Evolutionary conservation across 2,888 invertebrate species (phyloP).

Genomic region (Teinopalpus imperialis): DNA sequence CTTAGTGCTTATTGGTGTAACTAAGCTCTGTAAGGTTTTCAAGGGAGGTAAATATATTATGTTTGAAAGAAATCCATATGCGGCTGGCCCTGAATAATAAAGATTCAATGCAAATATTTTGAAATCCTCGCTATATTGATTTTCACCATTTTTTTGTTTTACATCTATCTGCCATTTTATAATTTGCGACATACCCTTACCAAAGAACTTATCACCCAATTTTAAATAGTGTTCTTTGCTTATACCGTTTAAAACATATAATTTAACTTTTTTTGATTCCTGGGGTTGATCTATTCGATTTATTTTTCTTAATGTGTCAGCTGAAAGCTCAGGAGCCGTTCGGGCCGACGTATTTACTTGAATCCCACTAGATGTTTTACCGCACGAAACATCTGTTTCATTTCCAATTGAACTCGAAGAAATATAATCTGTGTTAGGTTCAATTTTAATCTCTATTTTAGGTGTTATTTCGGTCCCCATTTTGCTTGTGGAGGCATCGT

Average conservation of each 20-base stretch:
- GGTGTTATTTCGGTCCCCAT: too few relatives aligned
- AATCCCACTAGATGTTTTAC: too few relatives aligned
- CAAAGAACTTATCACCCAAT: constrained; percentile 31
- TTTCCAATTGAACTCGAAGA: too few relatives aligned
- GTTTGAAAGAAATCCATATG: constrained; percentile 30
- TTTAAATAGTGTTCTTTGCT: constrained; percentile 28
- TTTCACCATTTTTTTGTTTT: constrained; percentile 24
- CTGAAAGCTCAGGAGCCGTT: constrained; percentile 11
- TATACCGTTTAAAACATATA: constrained; percentile 21
- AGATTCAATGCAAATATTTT: constrained; percentile 32
- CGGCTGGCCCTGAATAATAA: constrained; percentile 28
- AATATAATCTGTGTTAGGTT: too few relatives aligned
- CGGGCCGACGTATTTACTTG: too few relatives aligned
- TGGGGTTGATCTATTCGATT: constrained; percentile 27
- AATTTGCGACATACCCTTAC: constrained; percentile 27
- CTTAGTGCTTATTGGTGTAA: constrained; percentile 27
- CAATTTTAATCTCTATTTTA: too few relatives aligned
- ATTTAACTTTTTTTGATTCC: constrained; percentile 24
- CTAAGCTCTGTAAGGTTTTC: constrained; percentile 27
- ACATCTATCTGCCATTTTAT: constrained; percentile 31
- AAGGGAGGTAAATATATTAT: constrained; percentile 27
- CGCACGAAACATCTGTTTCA: too few relatives aligned
- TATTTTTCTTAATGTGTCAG: constrained; percentile 30
- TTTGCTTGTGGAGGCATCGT: too few relatives aligned
- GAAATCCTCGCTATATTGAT: constrained; percentile 26